phyloP scores from a whole-genome alignment of 2,888 invertebrate species.

The Sinhomidia bicolor region DNA sequence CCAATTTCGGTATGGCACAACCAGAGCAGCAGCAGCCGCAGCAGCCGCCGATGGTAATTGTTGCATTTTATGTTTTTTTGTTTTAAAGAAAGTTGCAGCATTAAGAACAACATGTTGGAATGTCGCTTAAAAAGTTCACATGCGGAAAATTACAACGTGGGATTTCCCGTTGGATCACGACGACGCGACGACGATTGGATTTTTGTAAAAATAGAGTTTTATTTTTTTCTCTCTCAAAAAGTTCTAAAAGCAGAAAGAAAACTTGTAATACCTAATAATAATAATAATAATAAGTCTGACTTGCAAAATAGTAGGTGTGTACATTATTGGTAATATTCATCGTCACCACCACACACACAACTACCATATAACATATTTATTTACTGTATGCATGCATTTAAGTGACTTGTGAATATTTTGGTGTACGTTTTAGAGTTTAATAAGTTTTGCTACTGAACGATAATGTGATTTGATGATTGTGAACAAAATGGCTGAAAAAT shows the following conservation, averaged over 20 bases:
- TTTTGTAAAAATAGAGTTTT: background rate
- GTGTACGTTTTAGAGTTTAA: background rate
- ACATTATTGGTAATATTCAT: too few relatives aligned
- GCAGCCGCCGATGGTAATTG: background rate
- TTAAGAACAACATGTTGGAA: background rate
- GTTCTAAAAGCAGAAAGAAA: background rate
- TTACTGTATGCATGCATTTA: background rate
- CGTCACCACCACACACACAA: too few relatives aligned
- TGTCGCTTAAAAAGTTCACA: slow-evolving; percentile 18
- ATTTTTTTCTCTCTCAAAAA: background rate
- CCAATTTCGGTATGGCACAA: background rate
- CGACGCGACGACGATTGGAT: background rate
- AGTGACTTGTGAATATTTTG: slow-evolving; percentile 2
- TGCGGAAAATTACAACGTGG: background rate
- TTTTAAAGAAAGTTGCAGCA: background rate
- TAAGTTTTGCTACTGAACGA: background rate
- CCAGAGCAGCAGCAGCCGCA: background rate
- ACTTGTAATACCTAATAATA: too few relatives aligned
- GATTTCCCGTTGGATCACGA: slow-evolving; percentile 23
- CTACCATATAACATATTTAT: background rate
- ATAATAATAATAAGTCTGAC: slow-evolving; percentile 44
- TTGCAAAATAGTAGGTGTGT: slow-evolving; percentile 52
- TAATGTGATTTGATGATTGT: background rate
- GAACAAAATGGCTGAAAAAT: slow-evolving; percentile 2
- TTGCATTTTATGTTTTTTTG: background rate